A percentile compares a stretch with the other conserved stretches of the same genome.
Conservation (phyloP, 2,797 vertebrate species). For the Iguana delicatissima region DNA sequence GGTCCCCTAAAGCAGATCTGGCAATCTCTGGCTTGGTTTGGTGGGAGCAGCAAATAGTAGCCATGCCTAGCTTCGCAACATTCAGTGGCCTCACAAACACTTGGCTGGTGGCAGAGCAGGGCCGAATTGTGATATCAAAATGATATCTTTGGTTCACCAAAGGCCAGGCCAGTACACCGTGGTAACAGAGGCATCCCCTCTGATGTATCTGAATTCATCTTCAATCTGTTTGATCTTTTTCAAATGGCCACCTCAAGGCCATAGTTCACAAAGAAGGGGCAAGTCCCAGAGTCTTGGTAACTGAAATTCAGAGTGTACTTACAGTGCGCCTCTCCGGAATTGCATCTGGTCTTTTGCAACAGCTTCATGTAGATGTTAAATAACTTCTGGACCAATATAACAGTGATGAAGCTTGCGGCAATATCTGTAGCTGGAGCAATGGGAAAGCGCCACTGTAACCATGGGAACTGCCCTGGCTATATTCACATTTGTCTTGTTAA, state of each 20-base stretch:
- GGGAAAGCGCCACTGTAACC: no score
- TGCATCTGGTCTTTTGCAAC: neutral
- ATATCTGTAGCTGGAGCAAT: neutral
- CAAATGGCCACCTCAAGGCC: neutral
- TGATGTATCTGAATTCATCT: neutral
- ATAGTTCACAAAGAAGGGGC: no score
- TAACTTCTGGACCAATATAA: neutral
- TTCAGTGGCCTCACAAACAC: no score
- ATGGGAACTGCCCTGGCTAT: neutral
- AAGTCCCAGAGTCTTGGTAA: neutral
- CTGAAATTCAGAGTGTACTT: neutral
- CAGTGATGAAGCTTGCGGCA: neutral
- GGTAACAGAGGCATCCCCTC: neutral
- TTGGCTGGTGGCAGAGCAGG: no score
- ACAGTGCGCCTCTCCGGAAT: neutral
- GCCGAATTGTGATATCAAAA: no score
- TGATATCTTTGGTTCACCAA: no score
- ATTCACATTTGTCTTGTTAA: neutral
- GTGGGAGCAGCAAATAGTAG: no score
- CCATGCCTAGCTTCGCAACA: no score
- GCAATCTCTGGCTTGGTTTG: no score
- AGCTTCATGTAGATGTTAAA: neutral
- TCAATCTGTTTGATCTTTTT: neutral
- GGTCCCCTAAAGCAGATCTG: no score
- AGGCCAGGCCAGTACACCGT: no score